Conservation (phyloP, 2,888 invertebrate genomes). For the Tetranychus piercei region DNA sequence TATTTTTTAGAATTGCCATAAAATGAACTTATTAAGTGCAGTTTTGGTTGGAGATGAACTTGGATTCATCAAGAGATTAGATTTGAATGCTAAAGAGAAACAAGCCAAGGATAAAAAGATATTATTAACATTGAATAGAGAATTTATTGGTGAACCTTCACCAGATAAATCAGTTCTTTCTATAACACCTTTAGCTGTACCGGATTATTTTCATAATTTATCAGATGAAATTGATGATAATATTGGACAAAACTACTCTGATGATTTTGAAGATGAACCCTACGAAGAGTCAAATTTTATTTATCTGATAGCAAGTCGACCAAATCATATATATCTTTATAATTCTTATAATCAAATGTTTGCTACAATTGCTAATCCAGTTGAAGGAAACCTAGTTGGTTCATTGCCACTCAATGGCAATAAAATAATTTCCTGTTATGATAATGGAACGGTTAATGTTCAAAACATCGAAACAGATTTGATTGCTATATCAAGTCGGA, state of each 20-base stretch:
- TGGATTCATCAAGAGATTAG: conserved; percentile 21
- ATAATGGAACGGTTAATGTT: conserved; percentile 19
- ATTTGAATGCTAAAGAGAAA: conserved; percentile 10
- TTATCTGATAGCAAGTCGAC: conserved; percentile 21
- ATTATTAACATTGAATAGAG: conserved; percentile 10
- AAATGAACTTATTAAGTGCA: not conserved
- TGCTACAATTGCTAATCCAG: conserved; percentile 9
- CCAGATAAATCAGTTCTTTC: conserved; percentile 18
- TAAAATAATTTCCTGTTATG: conserved; percentile 21
- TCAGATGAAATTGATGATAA: conserved; percentile 5
- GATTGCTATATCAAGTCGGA: conserved; percentile 13
- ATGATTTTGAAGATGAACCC: not conserved
- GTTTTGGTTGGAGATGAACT: conserved; percentile 23
- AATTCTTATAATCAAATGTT: conserved; percentile 16
- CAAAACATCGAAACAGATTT: conserved; percentile 20
- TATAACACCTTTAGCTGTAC: conserved; percentile 14
- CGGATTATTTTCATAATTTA: not conserved
- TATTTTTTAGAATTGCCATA: not conserved
- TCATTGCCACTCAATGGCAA: conserved; percentile 17
- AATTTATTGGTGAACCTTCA: conserved; percentile 10
- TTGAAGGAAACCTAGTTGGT: conserved; percentile 11
- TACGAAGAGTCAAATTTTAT: not conserved
- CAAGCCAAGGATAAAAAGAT: not conserved
- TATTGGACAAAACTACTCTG: not conserved
- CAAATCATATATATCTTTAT: conserved; percentile 16